Evolutionary conservation across 2,113 vertebrate species (phyloP).

Genomic region (Burhinus bistriatus): DNA sequence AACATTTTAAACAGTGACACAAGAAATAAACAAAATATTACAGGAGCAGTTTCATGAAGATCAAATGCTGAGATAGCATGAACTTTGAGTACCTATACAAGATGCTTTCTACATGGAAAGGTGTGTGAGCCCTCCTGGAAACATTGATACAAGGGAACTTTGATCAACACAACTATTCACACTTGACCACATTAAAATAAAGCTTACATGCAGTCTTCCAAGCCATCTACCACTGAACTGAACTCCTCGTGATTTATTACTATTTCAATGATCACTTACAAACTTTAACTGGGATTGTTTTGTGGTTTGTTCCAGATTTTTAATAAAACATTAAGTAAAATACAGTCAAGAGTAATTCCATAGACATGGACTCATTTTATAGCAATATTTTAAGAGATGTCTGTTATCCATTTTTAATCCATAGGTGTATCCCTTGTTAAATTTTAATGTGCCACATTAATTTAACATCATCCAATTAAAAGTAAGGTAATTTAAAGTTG

Average conservation of each 20-base stretch:
- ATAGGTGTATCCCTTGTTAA: not conserved
- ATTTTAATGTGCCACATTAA: not conserved
- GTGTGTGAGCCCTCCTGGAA: not conserved
- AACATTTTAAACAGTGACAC: not conserved
- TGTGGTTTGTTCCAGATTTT: not conserved
- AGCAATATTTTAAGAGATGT: not conserved
- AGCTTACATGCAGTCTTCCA: not conserved
- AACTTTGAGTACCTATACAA: not conserved
- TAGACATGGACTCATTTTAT: not conserved
- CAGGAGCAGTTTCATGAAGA: not conserved
- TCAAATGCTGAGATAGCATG: not conserved
- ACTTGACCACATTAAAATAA: not conserved
- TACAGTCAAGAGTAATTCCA: not conserved
- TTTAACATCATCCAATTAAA: not conserved
- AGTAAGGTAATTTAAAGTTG: not conserved
- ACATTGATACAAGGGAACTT: not conserved
- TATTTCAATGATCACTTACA: not conserved
- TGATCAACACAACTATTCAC: not conserved
- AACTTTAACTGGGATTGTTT: not conserved
- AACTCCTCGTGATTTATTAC: not conserved
- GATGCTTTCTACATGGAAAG: not conserved
- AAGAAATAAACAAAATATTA: not conserved
- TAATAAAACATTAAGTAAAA: not conserved
- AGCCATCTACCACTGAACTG: not conserved
- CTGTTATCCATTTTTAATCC: not conserved